phyloP scores from a whole-genome alignment of 1,140 invertebrate species.

The Eriocheir sinensis region DNA sequence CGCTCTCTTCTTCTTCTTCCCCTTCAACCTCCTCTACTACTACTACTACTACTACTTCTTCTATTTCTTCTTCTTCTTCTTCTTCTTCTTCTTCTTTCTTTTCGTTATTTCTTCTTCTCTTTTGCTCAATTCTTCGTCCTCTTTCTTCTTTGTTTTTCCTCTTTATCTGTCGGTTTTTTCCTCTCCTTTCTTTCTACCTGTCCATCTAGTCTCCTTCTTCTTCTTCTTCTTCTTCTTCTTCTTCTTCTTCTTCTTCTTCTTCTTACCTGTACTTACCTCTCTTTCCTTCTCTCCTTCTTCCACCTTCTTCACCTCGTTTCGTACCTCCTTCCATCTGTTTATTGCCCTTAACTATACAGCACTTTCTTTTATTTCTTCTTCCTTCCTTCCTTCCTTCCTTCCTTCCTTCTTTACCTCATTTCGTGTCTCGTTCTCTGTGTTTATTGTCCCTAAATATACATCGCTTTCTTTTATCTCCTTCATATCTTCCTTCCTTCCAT shows the following conservation, averaged over 20 bases:
- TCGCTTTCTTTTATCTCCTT: no score
- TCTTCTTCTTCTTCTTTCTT: conserved; percentile 40
- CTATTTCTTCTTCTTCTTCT: background rate
- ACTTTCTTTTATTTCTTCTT: background rate
- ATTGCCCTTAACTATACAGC: no score
- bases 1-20: background rate
- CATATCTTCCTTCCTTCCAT: no score
- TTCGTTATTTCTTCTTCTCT: background rate
- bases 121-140: background rate
- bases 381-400: background rate
- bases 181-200: background rate
- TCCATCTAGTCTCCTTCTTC: background rate
- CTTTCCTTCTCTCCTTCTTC: no score
- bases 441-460: background rate
- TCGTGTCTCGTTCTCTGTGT: no score
- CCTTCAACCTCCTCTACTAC: background rate
- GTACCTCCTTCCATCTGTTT: background rate
- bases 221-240: no score
- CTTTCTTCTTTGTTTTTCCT: no score
- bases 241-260: background rate
- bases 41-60: background rate
- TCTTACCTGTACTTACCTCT: background rate
- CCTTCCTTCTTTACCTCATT: background rate
- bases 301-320: background rate
- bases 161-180: no score